Percentiles rank a stretch among this genome's conserved stretches.
phyloP scores from a whole-genome alignment of 2,888 invertebrate genomes.

The Willowsia nigromaculata region DNA sequence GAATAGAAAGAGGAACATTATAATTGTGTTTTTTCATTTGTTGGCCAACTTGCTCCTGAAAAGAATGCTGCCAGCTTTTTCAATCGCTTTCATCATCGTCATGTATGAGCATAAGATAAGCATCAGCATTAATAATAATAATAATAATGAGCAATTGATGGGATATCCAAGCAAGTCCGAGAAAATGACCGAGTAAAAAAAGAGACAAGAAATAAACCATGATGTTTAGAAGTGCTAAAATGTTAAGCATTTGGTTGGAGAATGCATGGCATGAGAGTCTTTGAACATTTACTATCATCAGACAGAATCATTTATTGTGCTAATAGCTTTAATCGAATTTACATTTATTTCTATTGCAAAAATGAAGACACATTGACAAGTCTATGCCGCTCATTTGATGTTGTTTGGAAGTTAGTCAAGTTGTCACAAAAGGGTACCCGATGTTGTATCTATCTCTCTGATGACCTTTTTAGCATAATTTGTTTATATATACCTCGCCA shows the following conservation, averaged over 20 bases:
- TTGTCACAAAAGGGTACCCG: no score
- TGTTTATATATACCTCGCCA: neutral
- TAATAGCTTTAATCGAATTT: neutral
- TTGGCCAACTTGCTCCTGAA: neutral
- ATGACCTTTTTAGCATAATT: neutral
- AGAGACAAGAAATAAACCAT: no score
- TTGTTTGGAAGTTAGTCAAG: no score
- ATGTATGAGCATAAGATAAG: slow-evolving; percentile 42
- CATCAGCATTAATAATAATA: slow-evolving; percentile 57
- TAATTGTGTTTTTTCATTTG: neutral
- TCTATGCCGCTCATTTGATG: no score
- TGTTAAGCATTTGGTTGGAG: no score
- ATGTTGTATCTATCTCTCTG: neutral
- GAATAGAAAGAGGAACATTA: neutral
- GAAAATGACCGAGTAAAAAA: no score
- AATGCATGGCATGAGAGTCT: neutral
- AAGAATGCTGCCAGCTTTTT: slow-evolving; percentile 39
- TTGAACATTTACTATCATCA: neutral
- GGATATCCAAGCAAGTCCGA: neutral
- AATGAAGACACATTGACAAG: neutral
- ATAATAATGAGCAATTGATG: slow-evolving; percentile 62
- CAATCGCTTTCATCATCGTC: slow-evolving; percentile 7
- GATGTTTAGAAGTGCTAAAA: neutral
- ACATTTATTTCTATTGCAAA: neutral
- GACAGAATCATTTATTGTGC: neutral